Evolutionary conservation across 2,113 vertebrate species (phyloP).

Genomic region (Sterna hirundo): DNA sequence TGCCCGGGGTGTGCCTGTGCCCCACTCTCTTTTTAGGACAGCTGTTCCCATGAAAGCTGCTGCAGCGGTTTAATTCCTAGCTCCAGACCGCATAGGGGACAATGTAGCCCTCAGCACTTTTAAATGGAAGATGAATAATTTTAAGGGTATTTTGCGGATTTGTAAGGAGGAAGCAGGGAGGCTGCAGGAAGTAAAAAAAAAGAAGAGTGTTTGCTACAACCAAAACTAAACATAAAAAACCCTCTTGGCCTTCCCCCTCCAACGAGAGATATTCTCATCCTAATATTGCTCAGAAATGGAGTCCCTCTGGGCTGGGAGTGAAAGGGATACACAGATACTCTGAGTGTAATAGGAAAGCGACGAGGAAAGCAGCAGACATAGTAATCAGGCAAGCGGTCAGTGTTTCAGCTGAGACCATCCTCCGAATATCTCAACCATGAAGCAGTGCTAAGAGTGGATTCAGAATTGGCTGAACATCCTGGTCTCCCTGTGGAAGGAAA

Average conservation of each 20-base stretch:
- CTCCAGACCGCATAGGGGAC: rapidly evolving
- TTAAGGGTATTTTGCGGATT: background rate
- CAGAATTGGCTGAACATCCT: background rate
- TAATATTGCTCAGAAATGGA: background rate
- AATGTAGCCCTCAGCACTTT: background rate
- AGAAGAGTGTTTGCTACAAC: background rate
- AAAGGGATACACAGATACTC: background rate
- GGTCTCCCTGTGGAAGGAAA: constrained; percentile 14
- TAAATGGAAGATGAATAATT: background rate
- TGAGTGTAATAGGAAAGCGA: background rate
- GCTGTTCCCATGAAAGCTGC: background rate
- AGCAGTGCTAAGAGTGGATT: background rate
- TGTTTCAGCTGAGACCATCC: background rate
- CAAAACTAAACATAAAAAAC: background rate
- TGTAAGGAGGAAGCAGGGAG: background rate
- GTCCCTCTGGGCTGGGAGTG: background rate
- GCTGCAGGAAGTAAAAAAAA: background rate
- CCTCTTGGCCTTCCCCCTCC: background rate
- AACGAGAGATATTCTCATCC: background rate
- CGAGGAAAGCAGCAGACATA: background rate
- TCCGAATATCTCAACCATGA: background rate
- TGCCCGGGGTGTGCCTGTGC: background rate
- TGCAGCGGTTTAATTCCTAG: background rate
- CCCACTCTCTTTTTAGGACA: background rate
- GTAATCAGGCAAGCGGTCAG: background rate